Evolutionary conservation across 2,888 invertebrate genomes (phyloP).

Genomic region (Falcaria lacertinaria): DNA sequence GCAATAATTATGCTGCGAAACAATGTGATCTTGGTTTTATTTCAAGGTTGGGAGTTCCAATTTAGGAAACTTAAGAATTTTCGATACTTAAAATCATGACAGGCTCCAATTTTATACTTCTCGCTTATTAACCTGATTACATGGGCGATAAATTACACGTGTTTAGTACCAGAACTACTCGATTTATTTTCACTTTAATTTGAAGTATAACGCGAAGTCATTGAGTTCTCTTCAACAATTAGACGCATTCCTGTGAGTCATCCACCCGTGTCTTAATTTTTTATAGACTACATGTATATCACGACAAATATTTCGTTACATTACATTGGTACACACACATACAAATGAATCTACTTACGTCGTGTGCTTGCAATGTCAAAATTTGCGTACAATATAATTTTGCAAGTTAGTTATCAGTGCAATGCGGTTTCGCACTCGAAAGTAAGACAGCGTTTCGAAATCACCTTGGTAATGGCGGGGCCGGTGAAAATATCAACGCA

Average conservation of each 20-base stretch:
- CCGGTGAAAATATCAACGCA: slow-evolving; percentile 33
- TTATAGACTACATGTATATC: slow-evolving; percentile 66
- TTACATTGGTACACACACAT: slow-evolving; percentile 14
- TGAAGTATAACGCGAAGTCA: slow-evolving; percentile 62
- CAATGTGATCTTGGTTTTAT: no score
- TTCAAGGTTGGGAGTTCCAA: no score
- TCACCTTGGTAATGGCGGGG: slow-evolving; percentile 48
- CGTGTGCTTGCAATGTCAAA: slow-evolving; percentile 34
- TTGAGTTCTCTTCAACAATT: slow-evolving; percentile 63
- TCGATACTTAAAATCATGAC: no score
- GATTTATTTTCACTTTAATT: slow-evolving; percentile 55
- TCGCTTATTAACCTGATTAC: slow-evolving; percentile 6
- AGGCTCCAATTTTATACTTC: not conserved
- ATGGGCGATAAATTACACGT: slow-evolving; percentile 22
- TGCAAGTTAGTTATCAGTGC: slow-evolving; percentile 20
- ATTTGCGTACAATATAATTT: slow-evolving; percentile 26
- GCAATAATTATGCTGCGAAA: no score
- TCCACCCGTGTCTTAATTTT: slow-evolving; percentile 68
- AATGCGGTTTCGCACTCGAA: slow-evolving; percentile 39
- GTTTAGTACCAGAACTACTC: slow-evolving; percentile 25
- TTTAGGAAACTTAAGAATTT: no score
- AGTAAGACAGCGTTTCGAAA: slow-evolving; percentile 46
- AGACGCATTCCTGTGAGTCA: slow-evolving; percentile 72
- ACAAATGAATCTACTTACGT: slow-evolving; percentile 42
- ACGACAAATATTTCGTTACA: slow-evolving; percentile 42